A percentile compares a stretch with the other conserved stretches of the same genome.
Evolutionary conservation across 2,888 invertebrate genomes (phyloP).

Genomic region (Idaea aversata): DNA sequence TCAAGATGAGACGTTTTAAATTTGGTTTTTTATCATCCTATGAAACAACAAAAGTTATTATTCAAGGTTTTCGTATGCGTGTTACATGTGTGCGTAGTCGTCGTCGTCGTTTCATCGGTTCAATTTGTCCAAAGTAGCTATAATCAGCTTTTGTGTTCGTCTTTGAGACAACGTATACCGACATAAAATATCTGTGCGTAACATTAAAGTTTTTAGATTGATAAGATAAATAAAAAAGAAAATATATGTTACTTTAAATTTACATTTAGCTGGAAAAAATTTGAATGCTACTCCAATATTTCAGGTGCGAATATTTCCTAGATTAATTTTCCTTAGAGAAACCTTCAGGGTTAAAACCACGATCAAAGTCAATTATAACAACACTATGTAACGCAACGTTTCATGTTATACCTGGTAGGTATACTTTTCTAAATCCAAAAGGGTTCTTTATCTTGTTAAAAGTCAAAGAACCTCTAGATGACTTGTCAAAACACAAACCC

Average conservation of each 20-base stretch:
- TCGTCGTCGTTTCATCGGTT: neutral
- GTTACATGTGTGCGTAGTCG: constrained; percentile 20
- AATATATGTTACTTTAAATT: neutral
- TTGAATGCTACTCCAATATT: neutral
- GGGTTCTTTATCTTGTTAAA: constrained; percentile 33
- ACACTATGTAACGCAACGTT: neutral
- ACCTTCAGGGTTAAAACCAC: neutral
- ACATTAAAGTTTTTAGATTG: neutral
- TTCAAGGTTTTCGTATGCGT: neutral
- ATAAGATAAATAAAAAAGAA: neutral
- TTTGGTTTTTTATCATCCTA: constrained; percentile 35
- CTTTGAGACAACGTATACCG: neutral
- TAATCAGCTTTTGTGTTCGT: neutral
- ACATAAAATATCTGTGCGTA: neutral
- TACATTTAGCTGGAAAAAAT: neutral
- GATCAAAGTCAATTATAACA: neutral
- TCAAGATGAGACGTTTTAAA: constrained; percentile 54
- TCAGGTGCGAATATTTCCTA: neutral
- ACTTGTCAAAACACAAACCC: constrained; percentile 64
- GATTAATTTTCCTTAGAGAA: neutral
- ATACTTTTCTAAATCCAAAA: constrained; percentile 21
- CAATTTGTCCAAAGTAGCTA: neutral
- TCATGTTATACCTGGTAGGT: neutral
- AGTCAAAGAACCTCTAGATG: constrained; percentile 48
- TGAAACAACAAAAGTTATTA: constrained; percentile 22